A percentile compares a stretch with the other conserved stretches of the same genome.
These are phyloP conservation scores for Gobio occitaniae DNA, from an alignment of 2,797 vertebrate genomes.

Conservation along the genomic window DNA sequence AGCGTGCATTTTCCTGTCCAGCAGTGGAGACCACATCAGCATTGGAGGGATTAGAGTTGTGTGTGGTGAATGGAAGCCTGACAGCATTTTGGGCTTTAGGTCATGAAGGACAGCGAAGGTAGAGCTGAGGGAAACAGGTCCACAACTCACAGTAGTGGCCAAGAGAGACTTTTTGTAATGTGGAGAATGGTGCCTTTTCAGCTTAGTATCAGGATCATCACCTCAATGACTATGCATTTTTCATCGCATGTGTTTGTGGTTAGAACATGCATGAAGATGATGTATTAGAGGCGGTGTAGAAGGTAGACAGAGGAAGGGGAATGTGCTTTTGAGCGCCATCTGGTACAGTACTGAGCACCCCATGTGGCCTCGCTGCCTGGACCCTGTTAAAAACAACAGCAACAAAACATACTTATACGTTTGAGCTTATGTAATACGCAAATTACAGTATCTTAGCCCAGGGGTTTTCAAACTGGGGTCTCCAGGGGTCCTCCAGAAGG, in stretches of 20 bases:
- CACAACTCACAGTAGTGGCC: neutral
- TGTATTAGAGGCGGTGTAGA: neutral
- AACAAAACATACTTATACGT: conserved; percentile 29
- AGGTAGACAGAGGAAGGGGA: conserved; percentile 10
- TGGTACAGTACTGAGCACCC: neutral
- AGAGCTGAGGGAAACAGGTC: conserved; percentile 3
- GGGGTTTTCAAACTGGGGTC: too few species aligned
- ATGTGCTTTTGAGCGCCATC: conserved; percentile 26
- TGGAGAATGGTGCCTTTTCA: neutral
- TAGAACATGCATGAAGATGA: conserved; percentile 56
- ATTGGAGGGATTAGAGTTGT: conserved; percentile 64
- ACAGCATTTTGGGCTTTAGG: conserved; percentile 37
- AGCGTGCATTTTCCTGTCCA: conserved; percentile 55
- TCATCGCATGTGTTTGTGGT: conserved; percentile 74
- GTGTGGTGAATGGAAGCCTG: conserved; percentile 52
- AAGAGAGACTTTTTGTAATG: neutral
- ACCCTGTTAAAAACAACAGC: conserved; percentile 26
- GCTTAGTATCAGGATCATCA: conserved; percentile 1
- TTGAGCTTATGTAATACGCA: conserved; percentile 40
- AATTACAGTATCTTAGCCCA: conserved; percentile 34
- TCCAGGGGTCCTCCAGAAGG: too few species aligned
- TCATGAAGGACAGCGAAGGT: conserved; percentile 45
- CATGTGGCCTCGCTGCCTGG: neutral
- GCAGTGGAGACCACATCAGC: conserved; percentile 63
- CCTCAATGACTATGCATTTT: conserved; percentile 78